Evolutionary conservation across 2,888 invertebrate species (phyloP), one percentile per base, ranked within the genome.

Genomic region (Trimorus sp.): DNA sequence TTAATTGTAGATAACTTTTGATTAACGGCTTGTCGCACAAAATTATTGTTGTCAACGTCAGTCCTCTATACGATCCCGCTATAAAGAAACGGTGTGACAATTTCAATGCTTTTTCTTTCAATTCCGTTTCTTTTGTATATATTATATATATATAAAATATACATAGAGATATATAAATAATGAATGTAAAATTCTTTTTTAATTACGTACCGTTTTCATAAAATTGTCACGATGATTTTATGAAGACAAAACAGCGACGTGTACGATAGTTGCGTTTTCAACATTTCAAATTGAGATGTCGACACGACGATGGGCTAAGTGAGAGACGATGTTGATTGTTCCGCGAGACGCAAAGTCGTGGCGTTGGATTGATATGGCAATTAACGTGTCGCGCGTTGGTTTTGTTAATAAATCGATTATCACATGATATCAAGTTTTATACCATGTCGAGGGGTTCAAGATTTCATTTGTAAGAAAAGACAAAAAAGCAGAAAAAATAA

Each of bases 111-210:
- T 79, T 79, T 79, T 83, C 79, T 79, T 69, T 80, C 65, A 63
- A 65, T 83, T 79, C 75, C 68, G 74, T 80, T 79, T 83, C 82
- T 80, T 83, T 83, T 83, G 83, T 83, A 74, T 83, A 79, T 83
- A 79, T 82, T 79, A 76, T 79, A 73, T 68, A 73, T 73, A 68
- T 79, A 78, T 38, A 26, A 26, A 37, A 75, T 71, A 68, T 69
- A 66, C 71, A 71, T 74, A 26, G 26, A 68, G 45, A 58, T 63
- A 75, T 79, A 76, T 79, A 73, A 79, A 80, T 80, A 80, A 68
- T 80, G 37, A 82, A 76, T 77, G 83, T 83, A 83, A 73, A 83
- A 79, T 83, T 77, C 76, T 73, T 76, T 79, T 79, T 56, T 56
- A n/a, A 51, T 71, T 75, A 66, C 56, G 53, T 76, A 75, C 66